A percentile compares a stretch with the other conserved stretches of the same genome.
These are phyloP conservation scores for Parnassius orleans DNA, from an alignment of 2,888 invertebrate species.

Conservation along the genomic window DNA sequence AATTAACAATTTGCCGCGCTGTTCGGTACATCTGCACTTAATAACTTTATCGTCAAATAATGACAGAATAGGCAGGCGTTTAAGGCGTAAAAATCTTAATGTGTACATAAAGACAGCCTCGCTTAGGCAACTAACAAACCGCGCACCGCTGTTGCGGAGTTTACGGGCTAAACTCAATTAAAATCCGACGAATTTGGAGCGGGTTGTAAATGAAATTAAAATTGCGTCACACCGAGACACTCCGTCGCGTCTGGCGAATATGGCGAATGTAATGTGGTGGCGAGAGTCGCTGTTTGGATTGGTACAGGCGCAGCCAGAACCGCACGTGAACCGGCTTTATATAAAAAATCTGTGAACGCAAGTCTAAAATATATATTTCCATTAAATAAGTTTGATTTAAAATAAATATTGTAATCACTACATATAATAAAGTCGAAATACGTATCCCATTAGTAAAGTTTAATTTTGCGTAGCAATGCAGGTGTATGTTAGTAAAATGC, in stretches of 20 bases:
- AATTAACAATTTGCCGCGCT: conserved; percentile 68
- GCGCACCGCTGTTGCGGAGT: conserved; percentile 47
- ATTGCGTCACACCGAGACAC: conserved; percentile 56
- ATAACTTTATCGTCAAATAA: conserved; percentile 68
- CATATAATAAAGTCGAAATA: too few species aligned
- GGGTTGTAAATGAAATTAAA: conserved; percentile 66
- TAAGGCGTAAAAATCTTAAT: conserved; percentile 48
- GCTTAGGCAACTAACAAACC: conserved; percentile 64
- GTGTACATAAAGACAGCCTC: conserved; percentile 48
- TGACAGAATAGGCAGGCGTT: conserved; percentile 40
- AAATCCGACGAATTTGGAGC: conserved; percentile 65
- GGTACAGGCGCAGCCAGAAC: conserved; percentile 25
- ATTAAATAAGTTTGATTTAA: not conserved
- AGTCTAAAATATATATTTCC: not conserved
- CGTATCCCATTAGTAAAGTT: too few species aligned
- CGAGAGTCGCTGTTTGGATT: conserved; percentile 36
- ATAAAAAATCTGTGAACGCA: too few species aligned
- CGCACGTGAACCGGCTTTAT: too few species aligned
- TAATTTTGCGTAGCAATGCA: too few species aligned
- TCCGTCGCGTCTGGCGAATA: conserved; percentile 39
- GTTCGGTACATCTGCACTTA: conserved; percentile 65
- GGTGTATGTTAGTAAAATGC: too few species aligned
- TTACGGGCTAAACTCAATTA: conserved; percentile 68
- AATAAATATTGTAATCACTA: too few species aligned
- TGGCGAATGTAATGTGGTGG: conserved; percentile 40